Percentiles rank a stretch among this genome's conserved stretches.
Conservation (phyloP, 2,797 vertebrate genomes). For the Sebastes alutus region DNA sequence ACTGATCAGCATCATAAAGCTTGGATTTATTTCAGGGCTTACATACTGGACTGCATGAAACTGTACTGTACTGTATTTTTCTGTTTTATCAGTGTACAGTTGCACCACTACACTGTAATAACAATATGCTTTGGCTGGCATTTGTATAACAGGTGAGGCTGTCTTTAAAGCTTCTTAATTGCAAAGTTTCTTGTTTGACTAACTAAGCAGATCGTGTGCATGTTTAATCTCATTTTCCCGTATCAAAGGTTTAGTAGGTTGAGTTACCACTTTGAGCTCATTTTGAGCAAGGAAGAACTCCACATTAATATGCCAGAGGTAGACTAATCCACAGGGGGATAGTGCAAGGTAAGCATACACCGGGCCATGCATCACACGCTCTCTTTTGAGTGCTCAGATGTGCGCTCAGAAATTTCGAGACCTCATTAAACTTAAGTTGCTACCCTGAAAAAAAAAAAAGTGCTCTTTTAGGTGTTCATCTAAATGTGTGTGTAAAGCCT, state of each 20-base stretch:
- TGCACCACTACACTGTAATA: background rate
- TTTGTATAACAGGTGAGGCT: background rate
- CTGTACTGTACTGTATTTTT: background rate
- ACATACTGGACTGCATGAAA: background rate
- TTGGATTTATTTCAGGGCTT: background rate
- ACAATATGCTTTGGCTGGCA: background rate
- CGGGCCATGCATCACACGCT: constrained; percentile 7
- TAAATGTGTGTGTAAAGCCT: constrained; percentile 15
- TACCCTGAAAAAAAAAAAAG: background rate
- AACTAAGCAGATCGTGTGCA: background rate
- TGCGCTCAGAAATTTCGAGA: constrained; percentile 18
- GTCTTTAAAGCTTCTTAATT: background rate
- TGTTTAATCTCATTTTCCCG: background rate
- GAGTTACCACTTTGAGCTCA: background rate
- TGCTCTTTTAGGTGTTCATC: constrained; percentile 12
- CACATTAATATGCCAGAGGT: constrained; percentile 9
- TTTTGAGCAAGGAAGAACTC: background rate
- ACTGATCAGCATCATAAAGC: background rate
- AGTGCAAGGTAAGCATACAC: constrained; percentile 43
- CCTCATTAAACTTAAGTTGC: constrained; percentile 29
- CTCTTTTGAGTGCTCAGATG: background rate
- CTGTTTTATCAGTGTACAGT: background rate
- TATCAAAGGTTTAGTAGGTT: background rate
- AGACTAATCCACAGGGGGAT: constrained; percentile 5
- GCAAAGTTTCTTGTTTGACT: background rate